Percentiles rank a stretch among this genome's conserved stretches.
phyloP scores from a whole-genome alignment of 2,113 vertebrate genomes.

The Odontophorus gujanensis region DNA sequence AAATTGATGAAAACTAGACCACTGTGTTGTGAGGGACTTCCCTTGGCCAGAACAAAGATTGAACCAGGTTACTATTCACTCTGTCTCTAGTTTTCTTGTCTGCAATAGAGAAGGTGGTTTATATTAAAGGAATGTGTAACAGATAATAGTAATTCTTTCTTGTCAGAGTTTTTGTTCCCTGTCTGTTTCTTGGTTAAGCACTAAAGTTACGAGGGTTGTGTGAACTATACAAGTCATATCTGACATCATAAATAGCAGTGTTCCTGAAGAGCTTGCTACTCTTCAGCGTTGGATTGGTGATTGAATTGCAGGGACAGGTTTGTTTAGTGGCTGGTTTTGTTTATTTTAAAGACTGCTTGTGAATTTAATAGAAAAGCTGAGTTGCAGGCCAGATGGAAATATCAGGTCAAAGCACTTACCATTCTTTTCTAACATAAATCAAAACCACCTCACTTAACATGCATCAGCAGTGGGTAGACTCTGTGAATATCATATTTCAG shows the following conservation, averaged over 20 bases:
- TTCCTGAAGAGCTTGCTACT: slow-evolving; percentile 6
- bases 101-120: background rate
- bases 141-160: background rate
- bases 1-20: background rate
- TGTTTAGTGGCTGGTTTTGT: background rate
- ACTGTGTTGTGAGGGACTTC: background rate
- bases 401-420: background rate
- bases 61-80: background rate
- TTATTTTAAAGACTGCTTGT: slow-evolving; percentile 12
- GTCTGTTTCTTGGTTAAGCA: background rate
- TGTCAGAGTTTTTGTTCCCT: background rate
- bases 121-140: background rate
- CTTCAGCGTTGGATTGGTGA: background rate
- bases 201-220: background rate
- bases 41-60: background rate
- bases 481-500: background rate
- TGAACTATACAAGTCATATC: background rate
- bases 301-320: slow-evolving; percentile 3
- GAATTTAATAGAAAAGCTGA: background rate
- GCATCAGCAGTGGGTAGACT: background rate
- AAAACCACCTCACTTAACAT: background rate
- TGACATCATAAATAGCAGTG: background rate
- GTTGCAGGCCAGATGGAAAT: slow-evolving; percentile 29
- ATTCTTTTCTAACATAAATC: background rate
- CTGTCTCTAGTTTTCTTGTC: background rate